A percentile compares a stretch with the other conserved stretches of the same genome.
phyloP scores from a whole-genome alignment of 2,888 invertebrate species.

The Pyrgus malvae region DNA sequence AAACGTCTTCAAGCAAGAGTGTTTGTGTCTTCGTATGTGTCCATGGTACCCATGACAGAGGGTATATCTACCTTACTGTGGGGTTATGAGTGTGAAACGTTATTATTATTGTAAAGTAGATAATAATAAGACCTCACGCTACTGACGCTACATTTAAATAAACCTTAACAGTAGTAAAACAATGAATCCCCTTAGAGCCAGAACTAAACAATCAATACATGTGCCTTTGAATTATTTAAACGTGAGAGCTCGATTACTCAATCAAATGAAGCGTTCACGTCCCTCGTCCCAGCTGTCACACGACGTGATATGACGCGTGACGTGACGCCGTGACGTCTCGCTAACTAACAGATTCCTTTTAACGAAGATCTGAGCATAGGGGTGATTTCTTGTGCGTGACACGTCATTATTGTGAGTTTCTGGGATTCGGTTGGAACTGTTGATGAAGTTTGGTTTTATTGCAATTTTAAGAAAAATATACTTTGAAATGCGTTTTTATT shows the following conservation, averaged over 20 bases:
- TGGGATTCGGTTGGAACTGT: background rate
- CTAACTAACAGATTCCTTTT: slow-evolving; percentile 27
- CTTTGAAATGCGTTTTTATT: too few relatives aligned
- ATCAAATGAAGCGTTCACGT: slow-evolving; percentile 34
- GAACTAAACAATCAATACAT: slow-evolving; percentile 23
- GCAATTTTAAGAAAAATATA: too few relatives aligned
- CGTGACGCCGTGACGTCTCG: slow-evolving; percentile 28
- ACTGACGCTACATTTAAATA: background rate
- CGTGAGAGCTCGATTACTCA: slow-evolving; percentile 36
- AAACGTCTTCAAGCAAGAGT: too few relatives aligned
- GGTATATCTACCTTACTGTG: too few relatives aligned
- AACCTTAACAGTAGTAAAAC: background rate
- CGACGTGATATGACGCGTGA: slow-evolving; percentile 45
- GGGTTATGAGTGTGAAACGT: background rate
- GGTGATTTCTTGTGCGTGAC: background rate
- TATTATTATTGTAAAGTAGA: background rate
- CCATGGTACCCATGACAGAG: too few relatives aligned
- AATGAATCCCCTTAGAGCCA: background rate
- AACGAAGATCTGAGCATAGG: background rate
- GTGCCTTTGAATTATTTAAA: slow-evolving; percentile 26
- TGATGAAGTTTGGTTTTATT: too few relatives aligned
- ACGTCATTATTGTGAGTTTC: background rate
- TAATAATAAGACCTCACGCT: too few relatives aligned
- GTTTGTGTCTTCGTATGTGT: too few relatives aligned
- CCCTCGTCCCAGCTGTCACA: slow-evolving; percentile 34